Percentiles rank a stretch among this genome's conserved stretches.
phyloP scores from a whole-genome alignment of 2,888 invertebrate species.

The Amblyjoppa proteus region DNA sequence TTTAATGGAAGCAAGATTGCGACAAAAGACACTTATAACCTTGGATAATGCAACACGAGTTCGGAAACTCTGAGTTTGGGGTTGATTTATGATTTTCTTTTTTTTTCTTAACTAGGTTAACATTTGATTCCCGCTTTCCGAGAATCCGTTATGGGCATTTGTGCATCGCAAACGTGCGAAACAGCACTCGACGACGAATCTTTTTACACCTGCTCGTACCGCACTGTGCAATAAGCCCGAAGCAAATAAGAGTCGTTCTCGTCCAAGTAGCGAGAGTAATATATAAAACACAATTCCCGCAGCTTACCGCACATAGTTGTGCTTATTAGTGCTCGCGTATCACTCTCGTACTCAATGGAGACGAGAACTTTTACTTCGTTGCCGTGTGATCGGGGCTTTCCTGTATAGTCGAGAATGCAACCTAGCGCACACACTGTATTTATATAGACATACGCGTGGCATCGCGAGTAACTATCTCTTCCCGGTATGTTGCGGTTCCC shows the following conservation, averaged over 20 bases:
- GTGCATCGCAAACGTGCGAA: slow-evolving; percentile 40
- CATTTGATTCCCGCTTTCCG: background rate
- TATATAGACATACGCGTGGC: background rate
- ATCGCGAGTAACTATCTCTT: slow-evolving; percentile 16
- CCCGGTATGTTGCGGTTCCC: slow-evolving; percentile 19
- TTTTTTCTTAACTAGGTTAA: no score
- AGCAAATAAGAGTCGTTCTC: background rate
- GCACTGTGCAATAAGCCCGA: background rate
- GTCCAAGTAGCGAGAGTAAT: slow-evolving; percentile 3
- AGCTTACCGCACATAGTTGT: background rate
- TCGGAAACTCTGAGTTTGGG: no score
- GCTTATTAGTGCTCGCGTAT: slow-evolving; percentile 26
- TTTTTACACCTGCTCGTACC: background rate
- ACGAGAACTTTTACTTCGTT: slow-evolving; percentile 63
- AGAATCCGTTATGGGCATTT: background rate
- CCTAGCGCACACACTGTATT: background rate
- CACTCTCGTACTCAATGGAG: slow-evolving; percentile 34
- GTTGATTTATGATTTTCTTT: no score
- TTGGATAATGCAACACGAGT: no score
- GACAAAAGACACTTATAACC: no score
- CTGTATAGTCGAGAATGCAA: background rate
- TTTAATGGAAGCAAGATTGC: no score
- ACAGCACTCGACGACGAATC: slow-evolving; percentile 31
- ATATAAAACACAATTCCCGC: slow-evolving; percentile 33
- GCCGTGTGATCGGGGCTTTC: slow-evolving; percentile 62